These are phyloP conservation scores for Choreutis nemorana DNA, from an alignment of 2,888 invertebrate genomes.

Conservation along the genomic window DNA sequence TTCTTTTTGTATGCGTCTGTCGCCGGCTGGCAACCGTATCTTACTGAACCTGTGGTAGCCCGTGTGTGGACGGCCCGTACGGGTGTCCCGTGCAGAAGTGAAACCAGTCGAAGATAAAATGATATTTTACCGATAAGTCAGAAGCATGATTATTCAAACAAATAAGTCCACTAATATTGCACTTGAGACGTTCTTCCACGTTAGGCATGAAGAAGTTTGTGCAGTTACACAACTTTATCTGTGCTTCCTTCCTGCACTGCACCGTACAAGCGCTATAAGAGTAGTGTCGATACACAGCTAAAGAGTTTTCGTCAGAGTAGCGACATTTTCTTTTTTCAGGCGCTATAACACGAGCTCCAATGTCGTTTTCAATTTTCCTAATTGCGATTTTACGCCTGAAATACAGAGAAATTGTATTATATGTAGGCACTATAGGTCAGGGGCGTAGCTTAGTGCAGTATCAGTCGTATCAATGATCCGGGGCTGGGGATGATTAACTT, in stretches of 20 bases:
- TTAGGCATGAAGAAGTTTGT: slow-evolving; percentile 77
- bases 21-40: too few relatives aligned
- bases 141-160: slow-evolving; percentile 72
- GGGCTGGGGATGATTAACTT: too few relatives aligned
- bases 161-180: slow-evolving; percentile 71
- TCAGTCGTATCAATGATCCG: too few relatives aligned
- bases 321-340: slow-evolving; percentile 77
- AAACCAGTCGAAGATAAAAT: not conserved
- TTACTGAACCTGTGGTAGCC: too few relatives aligned
- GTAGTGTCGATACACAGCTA: slow-evolving; percentile 69
- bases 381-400: slow-evolving; percentile 63
- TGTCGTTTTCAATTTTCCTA: slow-evolving; percentile 74
- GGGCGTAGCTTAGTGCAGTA: too few relatives aligned
- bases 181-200: slow-evolving; percentile 60
- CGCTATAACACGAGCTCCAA: slow-evolving; percentile 68
- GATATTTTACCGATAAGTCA: slow-evolving; percentile 65
- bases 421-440: not conserved
- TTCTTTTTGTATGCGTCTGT: not conserved
- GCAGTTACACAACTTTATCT: slow-evolving; percentile 71
- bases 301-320: slow-evolving; percentile 71
- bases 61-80: not conserved
- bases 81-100: not conserved
- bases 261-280: slow-evolving; percentile 77
- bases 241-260: slow-evolving; percentile 75
- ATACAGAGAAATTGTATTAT: too few relatives aligned